Base-by-base conservation (phyloP, 2,113 vertebrate genomes). In the Pithys albifrons region DNA sequence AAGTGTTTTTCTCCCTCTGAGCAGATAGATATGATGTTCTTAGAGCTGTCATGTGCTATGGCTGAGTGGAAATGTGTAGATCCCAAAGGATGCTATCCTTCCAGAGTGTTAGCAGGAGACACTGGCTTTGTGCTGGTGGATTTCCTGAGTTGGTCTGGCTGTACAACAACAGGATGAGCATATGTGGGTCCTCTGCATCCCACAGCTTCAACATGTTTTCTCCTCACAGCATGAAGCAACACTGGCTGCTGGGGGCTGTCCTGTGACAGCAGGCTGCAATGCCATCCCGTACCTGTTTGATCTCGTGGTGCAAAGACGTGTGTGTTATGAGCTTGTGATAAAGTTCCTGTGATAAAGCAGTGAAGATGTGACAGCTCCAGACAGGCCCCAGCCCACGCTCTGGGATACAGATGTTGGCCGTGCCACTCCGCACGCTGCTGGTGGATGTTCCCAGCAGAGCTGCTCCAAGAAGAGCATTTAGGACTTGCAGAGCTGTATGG, bases 311-410 rank as follows among this genome's bases (percentile, higher is more conserved):
- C 88, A 96, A 96, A 92, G 95, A 94, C 0, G 46, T 49, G 67
- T 95, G 93, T 88, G 89, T 37, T 91, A 72, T 59, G 88, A 90
- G 95, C 75, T 86, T 25, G 90, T 74, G 75, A 95, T 95, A 83
- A 90, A 95, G 90, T 96, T 93, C 75, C 85, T 93, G 96, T 83
- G 93, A 95, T 96, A 88, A 95, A 94, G 80, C 57, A 51, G 91
- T 20, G 5, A 52, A 64, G 90, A 89, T 84, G 85, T 94, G 95
- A 92, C 91, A 93, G 96, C 88, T 84, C 72, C 88, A 92, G 80
- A 20, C 61, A 89, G 80, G 84, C 74, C 62, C 85, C 76, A 77
- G 55, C 69, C 89, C 13, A 0, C 0, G 39, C 91, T 96, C 96
- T 96, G 96, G 83, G 55, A 54, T 52, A 8, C 93, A 97, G 96